Evolutionary conservation across 2,113 vertebrate genomes (phyloP).

Genomic region (Fulmarus glacialis): DNA sequence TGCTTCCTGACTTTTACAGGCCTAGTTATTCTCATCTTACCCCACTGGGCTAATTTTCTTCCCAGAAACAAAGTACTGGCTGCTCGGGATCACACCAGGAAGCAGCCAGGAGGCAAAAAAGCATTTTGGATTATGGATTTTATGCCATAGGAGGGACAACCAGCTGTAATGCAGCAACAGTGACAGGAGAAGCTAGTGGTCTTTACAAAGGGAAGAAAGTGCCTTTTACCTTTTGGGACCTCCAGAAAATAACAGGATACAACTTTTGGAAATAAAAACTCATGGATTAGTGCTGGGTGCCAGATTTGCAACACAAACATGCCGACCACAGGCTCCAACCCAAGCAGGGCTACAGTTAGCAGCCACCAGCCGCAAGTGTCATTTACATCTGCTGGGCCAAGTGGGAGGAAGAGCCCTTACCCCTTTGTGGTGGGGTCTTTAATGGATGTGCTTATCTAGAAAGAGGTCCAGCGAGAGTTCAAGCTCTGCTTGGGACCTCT

Average conservation of each 20-base stretch:
- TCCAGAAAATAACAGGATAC: not conserved
- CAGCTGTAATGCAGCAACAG: not conserved
- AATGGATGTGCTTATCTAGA: not conserved
- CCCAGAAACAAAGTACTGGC: not conserved
- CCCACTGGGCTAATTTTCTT: constrained; percentile 20
- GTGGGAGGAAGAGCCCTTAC: not conserved
- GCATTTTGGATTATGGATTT: too few relatives aligned
- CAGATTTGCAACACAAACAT: not conserved
- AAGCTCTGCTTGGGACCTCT: not conserved
- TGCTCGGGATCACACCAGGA: not conserved
- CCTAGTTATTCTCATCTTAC: not conserved
- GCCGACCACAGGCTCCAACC: not conserved
- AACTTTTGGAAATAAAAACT: not conserved
- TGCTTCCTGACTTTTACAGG: constrained; percentile 15
- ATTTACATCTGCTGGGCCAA: not conserved
- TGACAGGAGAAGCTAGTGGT: not conserved
- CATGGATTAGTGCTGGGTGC: not conserved
- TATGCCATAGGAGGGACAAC: not conserved
- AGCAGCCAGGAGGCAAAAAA: not conserved
- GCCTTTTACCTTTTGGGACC: not conserved
- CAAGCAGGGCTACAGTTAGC: not conserved
- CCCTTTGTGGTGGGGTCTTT: not conserved
- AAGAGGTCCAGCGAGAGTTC: not conserved
- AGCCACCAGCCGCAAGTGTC: not conserved
- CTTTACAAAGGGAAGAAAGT: not conserved